Evolutionary conservation across 2,888 invertebrate genomes (phyloP).

Genomic region (Agrotis exclamationis): DNA sequence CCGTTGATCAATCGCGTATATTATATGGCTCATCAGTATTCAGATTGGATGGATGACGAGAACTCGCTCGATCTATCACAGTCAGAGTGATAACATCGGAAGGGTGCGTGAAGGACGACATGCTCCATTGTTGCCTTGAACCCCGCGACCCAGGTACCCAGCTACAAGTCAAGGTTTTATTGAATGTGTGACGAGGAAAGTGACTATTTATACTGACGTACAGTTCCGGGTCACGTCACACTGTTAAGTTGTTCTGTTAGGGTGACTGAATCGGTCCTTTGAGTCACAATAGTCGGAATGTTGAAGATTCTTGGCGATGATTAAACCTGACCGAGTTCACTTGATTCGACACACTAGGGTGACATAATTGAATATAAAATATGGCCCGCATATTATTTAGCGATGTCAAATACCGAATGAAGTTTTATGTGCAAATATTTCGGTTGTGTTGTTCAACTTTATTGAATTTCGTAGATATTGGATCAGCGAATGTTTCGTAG

Average conservation of each 20-base stretch:
- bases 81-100: slow-evolving; percentile 59
- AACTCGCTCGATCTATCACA: slow-evolving; percentile 55
- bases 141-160: slow-evolving; percentile 11
- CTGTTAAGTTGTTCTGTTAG: background rate
- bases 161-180: slow-evolving; percentile 17
- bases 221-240: background rate
- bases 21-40: slow-evolving; percentile 57
- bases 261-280: background rate
- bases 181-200: slow-evolving; percentile 25
- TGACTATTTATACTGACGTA: background rate
- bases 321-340: too few species aligned
- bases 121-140: slow-evolving; percentile 34
- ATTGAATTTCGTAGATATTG: too few species aligned
- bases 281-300: background rate
- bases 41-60: slow-evolving; percentile 54
- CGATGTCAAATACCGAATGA: too few species aligned
- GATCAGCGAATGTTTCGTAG: background rate
- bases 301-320: background rate
- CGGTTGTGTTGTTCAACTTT: too few species aligned
- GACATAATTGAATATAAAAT: too few species aligned
- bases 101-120: slow-evolving; percentile 46
- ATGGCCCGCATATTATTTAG: too few species aligned
- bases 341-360: background rate
- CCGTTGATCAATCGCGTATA: slow-evolving; percentile 50
- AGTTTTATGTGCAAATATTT: too few species aligned